Percentiles rank a stretch among this genome's conserved stretches.
phyloP scores from a whole-genome alignment of 1,140 invertebrate species.

The Neuroterus valhalla region DNA sequence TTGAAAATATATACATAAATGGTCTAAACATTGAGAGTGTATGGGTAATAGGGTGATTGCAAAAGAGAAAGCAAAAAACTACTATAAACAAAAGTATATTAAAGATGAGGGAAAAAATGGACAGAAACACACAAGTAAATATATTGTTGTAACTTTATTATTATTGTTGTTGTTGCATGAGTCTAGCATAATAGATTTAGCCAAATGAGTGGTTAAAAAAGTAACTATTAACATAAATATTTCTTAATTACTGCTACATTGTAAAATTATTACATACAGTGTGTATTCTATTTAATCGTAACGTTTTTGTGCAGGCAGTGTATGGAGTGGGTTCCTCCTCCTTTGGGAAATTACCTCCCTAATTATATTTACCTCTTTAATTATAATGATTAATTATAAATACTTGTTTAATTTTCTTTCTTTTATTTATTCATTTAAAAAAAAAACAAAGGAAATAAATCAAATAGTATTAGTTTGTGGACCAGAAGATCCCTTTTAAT shows the following conservation, averaged over 20 bases:
- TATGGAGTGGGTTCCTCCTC: conserved; percentile 59
- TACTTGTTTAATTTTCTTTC: conserved; percentile 36
- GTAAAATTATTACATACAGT: conserved; percentile 69
- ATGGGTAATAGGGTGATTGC: conserved; percentile 48
- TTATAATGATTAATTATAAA: conserved; percentile 41
- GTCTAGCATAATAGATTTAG: conserved; percentile 72
- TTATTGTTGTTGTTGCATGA: conserved; percentile 73
- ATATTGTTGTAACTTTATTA: conserved; percentile 73
- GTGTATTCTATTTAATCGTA: conserved; percentile 71
- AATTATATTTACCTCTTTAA: conserved; percentile 29
- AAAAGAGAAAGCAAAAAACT: conserved; percentile 40
- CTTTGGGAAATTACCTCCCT: conserved; percentile 46
- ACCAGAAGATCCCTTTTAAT: neutral
- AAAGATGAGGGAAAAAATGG: conserved; percentile 34
- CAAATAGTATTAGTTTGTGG: neutral
- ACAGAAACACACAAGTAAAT: conserved; percentile 63
- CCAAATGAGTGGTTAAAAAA: conserved; percentile 66
- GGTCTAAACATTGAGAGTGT: conserved; percentile 46
- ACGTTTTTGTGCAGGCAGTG: conserved; percentile 65
- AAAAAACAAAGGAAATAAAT: neutral
- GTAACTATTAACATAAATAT: conserved; percentile 69
- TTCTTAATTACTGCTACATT: conserved; percentile 70
- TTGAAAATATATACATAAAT: conserved; percentile 6
- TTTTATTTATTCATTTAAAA: conserved; percentile 15
- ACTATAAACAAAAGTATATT: conserved; percentile 38